Base-by-base conservation (phyloP, 2,797 vertebrate genomes). In the Harpagifer antarcticus region DNA sequence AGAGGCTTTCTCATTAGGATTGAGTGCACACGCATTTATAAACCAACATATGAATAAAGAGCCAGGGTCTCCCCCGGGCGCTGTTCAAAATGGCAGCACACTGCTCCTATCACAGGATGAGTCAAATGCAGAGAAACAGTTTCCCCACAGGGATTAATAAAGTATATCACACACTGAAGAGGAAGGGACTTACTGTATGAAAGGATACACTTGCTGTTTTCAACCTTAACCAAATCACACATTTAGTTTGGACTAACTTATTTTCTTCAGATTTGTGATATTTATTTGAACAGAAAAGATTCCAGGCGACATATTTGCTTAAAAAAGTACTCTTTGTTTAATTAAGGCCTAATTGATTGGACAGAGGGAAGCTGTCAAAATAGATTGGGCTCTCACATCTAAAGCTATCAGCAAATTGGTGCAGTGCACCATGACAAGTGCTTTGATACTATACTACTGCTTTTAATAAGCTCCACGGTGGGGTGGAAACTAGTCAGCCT, bases 1-100 rank as follows among this genome's bases (percentile, higher is more conserved):
- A 81, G 57, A 81, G 49, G 69, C 64, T 83, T 74, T 67, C 53
- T 85, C 90, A 92, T 93, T 91, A 87, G 67, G 53, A 74, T 27
- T 83, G 63, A 72, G 68, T 79, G 81, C 82, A 74, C 60, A 74
- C 86, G 60, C 81, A 79, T 71, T 87, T 88, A 82, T 72, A 87
- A 86, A 72, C 57, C 20, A 44, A 84, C 71, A 57, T 84, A 68
- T 27, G 27, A 27, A 27, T 81, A 76, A 82, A 75, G 16, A 86
- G n/a, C n/a, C n/a, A n/a, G n/a, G n/a, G n/a, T n/a, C n/a, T n/a
- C n/a, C n/a, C n/a, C 20, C 20, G 20, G 20, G 20, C 23, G 3
- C 23, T 23, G 23, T 23, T 23, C 23, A 23, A 23, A 23, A 23
- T 23, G 23, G 23, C 23, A 23, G 23, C 23, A 0, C 23, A 23